phyloP scores from a whole-genome alignment of 2,888 invertebrate genomes.

The Marasmarcha lunaedactyla region DNA sequence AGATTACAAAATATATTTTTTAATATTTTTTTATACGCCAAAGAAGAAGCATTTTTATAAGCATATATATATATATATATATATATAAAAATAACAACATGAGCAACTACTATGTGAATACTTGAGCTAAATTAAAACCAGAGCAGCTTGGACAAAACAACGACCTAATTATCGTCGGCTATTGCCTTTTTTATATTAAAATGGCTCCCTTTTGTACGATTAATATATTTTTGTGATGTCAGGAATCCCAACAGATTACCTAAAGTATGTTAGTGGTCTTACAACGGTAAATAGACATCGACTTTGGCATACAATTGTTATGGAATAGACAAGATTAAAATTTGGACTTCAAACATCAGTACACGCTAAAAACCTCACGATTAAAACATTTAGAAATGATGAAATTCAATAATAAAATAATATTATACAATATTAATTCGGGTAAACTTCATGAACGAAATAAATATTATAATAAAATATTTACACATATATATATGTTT shows the following conservation, averaged over 20 bases:
- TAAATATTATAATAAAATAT: constrained; percentile 56
- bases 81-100: constrained; percentile 62
- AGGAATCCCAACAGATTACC: constrained; percentile 46
- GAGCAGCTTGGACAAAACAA: constrained; percentile 62
- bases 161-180: constrained; percentile 33
- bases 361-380: constrained; percentile 15
- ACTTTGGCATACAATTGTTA: constrained; percentile 64
- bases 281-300: constrained; percentile 43
- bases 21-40: neutral
- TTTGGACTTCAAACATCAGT: constrained; percentile 18
- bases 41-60: constrained; percentile 3
- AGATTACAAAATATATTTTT: constrained; percentile 32
- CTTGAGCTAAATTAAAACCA: constrained; percentile 64
- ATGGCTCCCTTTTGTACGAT: constrained; percentile 64
- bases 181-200: constrained; percentile 17
- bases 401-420: constrained; percentile 17
- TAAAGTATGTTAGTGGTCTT: constrained; percentile 39
- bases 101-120: constrained; percentile 62
- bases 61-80: constrained; percentile 4
- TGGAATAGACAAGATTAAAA: constrained; percentile 25
- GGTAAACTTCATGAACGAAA: constrained; percentile 63
- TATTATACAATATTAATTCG: constrained; percentile 36
- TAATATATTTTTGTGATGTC: constrained; percentile 60
- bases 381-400: constrained; percentile 14
- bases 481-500: constrained; percentile 47